Base-by-base conservation (phyloP, 2,797 vertebrate genomes). In the Lutjanus campechanus region DNA sequence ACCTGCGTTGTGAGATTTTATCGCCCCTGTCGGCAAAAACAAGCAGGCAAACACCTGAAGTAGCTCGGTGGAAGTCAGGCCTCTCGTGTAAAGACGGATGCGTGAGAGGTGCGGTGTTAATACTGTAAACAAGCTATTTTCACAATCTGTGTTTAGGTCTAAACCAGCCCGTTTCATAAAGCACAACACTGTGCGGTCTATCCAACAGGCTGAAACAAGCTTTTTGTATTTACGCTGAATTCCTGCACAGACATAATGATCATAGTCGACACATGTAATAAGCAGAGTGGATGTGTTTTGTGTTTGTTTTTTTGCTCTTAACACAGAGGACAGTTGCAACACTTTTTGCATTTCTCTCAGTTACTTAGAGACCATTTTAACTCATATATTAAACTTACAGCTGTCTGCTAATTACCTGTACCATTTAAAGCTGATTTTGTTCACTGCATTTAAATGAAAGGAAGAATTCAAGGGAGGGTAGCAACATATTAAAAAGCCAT, bases 121-220 rank as follows among this genome's bases (percentile, higher is more conserved):
- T 67, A 60, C 62, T 47, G 65, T 64, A 64, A 82, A 80, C 69
- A 63, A 63, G 17, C 36, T 15, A 44, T 66, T 86, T 86, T 67
- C 47, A 58, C 56, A 70, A 65, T 53, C 49, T 36, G 4, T 73
- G 58, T 64, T 70, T 67, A 40, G 41, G 13, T 67, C 50, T n/a
- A 29, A 47, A 64, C 11, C 51, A 46, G n/a, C 10, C 16, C 36
- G 46, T 80, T 76, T 19, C n/a, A 74, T 63, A 40, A 61, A 73
- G 17, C 20, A 50, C 19, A 60, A 3, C 36, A 29, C 9, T 20
- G 53, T 1, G 12, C 11, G 50, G 62, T 46, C 61, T 7, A 8
- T 16, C 53, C 5, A 10, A 71, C 65, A 40, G 25, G 82, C 40
- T 44, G 41, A 49, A 65, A n/a, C 69, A 43, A 22, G 79, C 63